Evolutionary conservation across 2,113 vertebrate genomes (phyloP).

Genomic region (Notarius lentiginosus): DNA sequence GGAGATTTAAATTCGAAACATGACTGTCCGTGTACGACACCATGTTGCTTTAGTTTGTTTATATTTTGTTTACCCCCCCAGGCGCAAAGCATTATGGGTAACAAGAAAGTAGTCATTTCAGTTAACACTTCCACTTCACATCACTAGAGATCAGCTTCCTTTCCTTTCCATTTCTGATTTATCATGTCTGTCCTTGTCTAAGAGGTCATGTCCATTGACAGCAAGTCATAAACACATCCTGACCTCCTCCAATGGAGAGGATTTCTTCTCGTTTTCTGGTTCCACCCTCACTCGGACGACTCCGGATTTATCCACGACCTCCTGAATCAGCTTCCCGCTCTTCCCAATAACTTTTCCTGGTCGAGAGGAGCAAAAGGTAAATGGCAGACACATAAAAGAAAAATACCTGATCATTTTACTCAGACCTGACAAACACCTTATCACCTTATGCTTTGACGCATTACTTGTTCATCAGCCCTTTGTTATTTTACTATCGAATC

Average conservation of each 20-base stretch:
- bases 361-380: not conserved
- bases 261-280: conserved; percentile 96
- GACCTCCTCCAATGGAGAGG: conserved; percentile 87
- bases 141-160: not conserved
- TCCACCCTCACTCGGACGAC: conserved; percentile 97
- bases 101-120: no score
- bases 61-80: no score
- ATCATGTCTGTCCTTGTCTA: no score
- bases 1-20: no score
- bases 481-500: no score
- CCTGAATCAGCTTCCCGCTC: conserved; percentile 98
- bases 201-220: not conserved
- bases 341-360: conserved; percentile 98
- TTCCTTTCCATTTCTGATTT: not conserved
- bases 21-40: no score
- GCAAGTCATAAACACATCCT: conserved; percentile 28
- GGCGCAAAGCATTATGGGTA: no score
- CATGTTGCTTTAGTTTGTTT: no score
- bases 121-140: not conserved
- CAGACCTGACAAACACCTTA: not conserved
- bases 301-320: conserved; percentile 97
- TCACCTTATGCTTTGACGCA: not conserved
- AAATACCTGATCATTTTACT: not conserved
- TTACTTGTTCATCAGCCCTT: not conserved
- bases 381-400: not conserved